Evolutionary conservation across 2,797 vertebrate genomes (phyloP), one percentile per base, ranked within the genome.

Genomic region (Dryobates pubescens): DNA sequence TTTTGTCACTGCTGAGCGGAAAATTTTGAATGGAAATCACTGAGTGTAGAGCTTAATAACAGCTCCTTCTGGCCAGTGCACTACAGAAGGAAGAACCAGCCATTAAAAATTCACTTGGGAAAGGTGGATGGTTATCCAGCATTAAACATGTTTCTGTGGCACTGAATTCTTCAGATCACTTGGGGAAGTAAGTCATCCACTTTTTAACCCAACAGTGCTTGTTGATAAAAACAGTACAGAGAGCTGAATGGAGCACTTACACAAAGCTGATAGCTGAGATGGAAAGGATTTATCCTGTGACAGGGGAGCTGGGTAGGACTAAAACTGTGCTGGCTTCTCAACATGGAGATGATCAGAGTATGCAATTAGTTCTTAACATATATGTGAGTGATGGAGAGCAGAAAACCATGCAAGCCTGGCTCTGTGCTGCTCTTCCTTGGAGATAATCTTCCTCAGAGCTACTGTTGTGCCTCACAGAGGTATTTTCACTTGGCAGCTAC

Each of bases 11-110:
- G 1, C 78, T 57, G 88, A 94, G 92, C 1, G 3, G 94, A 95
- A 95, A 93, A 96, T 89, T 95, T 76, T 93, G 93, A 92, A 93
- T 82, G 88, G 69, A 95, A 95, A 93, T 93, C 89, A 92, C 3
- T 2, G 80, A 82, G 54, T 45, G 45, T 22, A 36, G 62, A 85
- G 58, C 86, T 96, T 93, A 94, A 93, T 93, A 83, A 82, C 65
- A 94, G 80, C 65, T 94, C 92, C 83, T 92, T 88, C 91, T 95
- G 89, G 57, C 86, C 0, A 0, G 62, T 1, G 4, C 53, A 67
- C 59, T 17, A 26, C 3, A 16, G 62, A 93, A 89, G 57, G 72
- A 86, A 89, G 80, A 54, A 62, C 47, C 32, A 82, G 89, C 71
- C 89, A 94, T 82, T 91, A 91, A 92, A 95, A 91, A 93, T 77